These are phyloP conservation scores for Datnioides undecimradiatus DNA, from an alignment of 2,113 vertebrate genomes.

Conservation along the genomic window DNA sequence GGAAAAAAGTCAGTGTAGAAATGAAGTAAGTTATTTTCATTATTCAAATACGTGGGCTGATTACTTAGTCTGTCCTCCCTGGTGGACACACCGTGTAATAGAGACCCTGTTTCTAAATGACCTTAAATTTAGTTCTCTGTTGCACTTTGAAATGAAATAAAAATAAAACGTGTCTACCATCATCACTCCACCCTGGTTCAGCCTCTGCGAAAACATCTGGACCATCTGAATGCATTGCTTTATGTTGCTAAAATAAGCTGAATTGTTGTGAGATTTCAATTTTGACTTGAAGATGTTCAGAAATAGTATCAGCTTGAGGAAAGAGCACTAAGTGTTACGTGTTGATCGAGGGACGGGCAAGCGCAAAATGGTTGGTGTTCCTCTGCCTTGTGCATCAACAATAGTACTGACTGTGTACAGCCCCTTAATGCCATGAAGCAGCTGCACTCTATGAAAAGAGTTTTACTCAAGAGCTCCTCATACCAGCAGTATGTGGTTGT, in stretches of 20 bases:
- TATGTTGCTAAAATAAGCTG: background rate
- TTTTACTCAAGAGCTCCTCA: constrained; percentile 46
- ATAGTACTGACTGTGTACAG: background rate
- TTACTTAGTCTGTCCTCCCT: no score
- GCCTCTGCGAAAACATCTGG: background rate
- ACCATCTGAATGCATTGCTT: background rate
- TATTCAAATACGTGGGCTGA: no score
- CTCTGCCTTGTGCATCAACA: constrained; percentile 15
- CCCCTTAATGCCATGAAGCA: constrained; percentile 43
- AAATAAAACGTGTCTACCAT: background rate
- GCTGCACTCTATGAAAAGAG: constrained; percentile 44
- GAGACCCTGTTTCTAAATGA: no score
- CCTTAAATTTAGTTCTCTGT: no score
- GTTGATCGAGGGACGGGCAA: background rate
- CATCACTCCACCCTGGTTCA: background rate
- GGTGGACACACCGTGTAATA: no score
- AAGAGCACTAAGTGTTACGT: background rate
- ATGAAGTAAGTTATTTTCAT: background rate
- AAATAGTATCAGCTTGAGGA: background rate
- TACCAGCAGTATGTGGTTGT: constrained; percentile 9
- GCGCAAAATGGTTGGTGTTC: constrained; percentile 5
- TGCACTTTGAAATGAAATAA: no score
- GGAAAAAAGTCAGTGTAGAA: background rate
- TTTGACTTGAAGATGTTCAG: background rate
- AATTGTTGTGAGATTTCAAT: background rate